Evolutionary conservation across 2,113 vertebrate genomes (phyloP).

Genomic region (Thunnus maccoyii): DNA sequence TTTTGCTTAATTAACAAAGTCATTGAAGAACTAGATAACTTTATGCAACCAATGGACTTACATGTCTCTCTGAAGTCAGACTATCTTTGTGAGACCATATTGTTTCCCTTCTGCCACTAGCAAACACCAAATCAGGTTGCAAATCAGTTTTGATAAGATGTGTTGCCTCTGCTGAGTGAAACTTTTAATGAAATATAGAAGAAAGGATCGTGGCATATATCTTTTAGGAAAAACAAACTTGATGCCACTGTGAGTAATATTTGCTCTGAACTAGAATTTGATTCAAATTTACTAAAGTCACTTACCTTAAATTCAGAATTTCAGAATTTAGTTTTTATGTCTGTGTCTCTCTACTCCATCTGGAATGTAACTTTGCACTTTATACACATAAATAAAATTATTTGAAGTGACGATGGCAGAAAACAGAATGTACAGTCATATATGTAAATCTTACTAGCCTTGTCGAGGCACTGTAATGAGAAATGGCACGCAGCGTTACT

Average conservation of each 20-base stretch:
- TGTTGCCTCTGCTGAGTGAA: neutral
- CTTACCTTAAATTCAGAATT: no score
- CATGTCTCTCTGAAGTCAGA: no score
- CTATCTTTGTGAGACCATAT: no score
- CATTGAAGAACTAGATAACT: no score
- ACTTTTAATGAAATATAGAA: neutral
- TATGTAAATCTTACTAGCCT: neutral
- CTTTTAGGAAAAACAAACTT: neutral
- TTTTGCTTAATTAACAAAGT: no score
- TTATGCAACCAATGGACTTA: no score
- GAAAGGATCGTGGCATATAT: neutral
- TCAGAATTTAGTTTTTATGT: no score
- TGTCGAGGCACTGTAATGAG: neutral
- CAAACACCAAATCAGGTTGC: neutral
- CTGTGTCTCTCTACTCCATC: neutral
- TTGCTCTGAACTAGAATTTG: neutral
- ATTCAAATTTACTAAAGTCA: neutral
- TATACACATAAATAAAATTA: no score
- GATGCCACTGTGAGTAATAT: neutral
- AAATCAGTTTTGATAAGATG: neutral
- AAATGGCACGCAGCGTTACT: constrained; percentile 28
- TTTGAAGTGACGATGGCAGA: neutral
- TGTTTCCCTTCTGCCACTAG: neutral
- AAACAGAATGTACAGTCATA: neutral
- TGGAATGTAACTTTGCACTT: neutral